These are phyloP conservation scores for Patella depressa DNA, from an alignment of 2,888 invertebrate species.

Conservation along the genomic window DNA sequence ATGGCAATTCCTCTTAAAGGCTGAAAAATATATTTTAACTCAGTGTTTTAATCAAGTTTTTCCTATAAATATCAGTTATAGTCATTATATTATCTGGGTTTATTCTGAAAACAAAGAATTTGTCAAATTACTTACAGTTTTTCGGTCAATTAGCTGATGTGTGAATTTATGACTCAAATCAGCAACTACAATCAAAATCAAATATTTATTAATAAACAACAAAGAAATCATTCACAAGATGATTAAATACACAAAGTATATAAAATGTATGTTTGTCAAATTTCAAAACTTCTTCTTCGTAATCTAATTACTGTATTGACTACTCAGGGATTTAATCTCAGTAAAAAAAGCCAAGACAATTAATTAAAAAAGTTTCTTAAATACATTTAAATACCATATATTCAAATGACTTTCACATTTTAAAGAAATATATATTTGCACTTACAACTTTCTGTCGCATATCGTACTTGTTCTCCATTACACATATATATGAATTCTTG, in stretches of 20 bases:
- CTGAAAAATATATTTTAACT: constrained; percentile 63
- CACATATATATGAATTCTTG: constrained; percentile 89
- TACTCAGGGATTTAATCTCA: no score
- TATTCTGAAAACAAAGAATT: neutral
- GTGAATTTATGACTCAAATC: constrained; percentile 90
- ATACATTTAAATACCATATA: no score
- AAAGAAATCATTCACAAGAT: neutral
- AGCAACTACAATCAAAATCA: constrained; percentile 78
- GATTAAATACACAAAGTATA: neutral
- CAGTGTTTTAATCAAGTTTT: no score
- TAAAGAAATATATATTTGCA: constrained; percentile 40
- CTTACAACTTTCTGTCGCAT: constrained; percentile 88
- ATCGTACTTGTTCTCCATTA: constrained; percentile 90
- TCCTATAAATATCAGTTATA: neutral
- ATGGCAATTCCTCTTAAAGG: constrained; percentile 88
- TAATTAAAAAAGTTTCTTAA: no score
- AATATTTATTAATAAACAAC: no score
- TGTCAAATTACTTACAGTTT: constrained; percentile 72
- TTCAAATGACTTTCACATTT: no score
- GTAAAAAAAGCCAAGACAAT: no score
- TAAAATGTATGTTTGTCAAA: neutral
- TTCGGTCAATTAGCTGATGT: constrained; percentile 82
- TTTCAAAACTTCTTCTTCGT: neutral
- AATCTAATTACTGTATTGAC: no score
- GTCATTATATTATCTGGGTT: neutral